Base-by-base conservation (phyloP, 2,113 vertebrate genomes). In the Thinocorus orbignyianus region DNA sequence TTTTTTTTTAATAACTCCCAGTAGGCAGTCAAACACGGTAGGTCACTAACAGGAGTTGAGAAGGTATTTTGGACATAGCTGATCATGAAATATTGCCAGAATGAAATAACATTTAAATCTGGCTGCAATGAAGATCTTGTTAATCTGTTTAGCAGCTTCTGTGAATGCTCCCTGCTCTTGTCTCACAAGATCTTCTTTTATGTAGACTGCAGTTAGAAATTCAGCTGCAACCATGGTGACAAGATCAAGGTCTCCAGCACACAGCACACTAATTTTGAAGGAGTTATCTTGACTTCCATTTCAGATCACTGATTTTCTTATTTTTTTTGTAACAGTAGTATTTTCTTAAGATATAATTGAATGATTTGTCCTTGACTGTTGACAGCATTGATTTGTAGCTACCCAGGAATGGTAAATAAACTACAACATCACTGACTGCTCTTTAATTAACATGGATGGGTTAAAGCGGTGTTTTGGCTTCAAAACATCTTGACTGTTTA, bases 161-260 rank as follows among this genome's bases (percentile, higher is more conserved):
- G 19, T 91, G 81, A 95, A 74, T 57, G 79, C 73, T 95, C 62
- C 68, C 46, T 83, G 42, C 79, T 94, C 48, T 74, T 64, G 64
- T 93, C 79, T 94, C 57, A 69, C 89, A 90, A 83, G 86, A 83
- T 97, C 49, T 42, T 86, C 74, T 95, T 80, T 76, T 94, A 88
- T 87, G 78, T 95, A 89, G 69, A 62, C 73, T 94, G 84, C 87
- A 87, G 86, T 87, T 71, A 78, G 37, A 89, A 86, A 94, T 92
- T 96, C 94, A 81, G 52, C 82, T 20, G 92, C 96, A 97, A 89
- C 97, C 96, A 97, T 97, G 94, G 93, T 95, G 93, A 97, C 94
- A 92, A 71, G 83, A 96, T 96, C 91, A 92, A 80, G 93, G 78
- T 94, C 71, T 88, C 94, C 73, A 94, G 84, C 84, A 92, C 84